Evolutionary conservation across 2,888 invertebrate species (phyloP).

Genomic region (Eupithecia dodoneata): DNA sequence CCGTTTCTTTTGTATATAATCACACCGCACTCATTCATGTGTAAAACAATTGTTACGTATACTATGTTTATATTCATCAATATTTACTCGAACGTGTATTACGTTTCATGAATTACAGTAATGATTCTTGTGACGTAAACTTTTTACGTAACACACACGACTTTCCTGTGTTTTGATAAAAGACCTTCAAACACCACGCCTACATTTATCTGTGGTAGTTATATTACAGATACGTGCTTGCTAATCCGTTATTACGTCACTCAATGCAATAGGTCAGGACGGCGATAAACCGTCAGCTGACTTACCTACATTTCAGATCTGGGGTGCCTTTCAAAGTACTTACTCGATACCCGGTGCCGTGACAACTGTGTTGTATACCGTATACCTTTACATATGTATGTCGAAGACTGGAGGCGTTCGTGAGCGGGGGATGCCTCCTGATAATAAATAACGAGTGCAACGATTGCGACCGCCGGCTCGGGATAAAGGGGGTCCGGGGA

Average conservation of each 20-base stretch:
- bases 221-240: constrained; percentile 34
- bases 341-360: constrained; percentile 18
- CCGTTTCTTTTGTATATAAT: constrained; percentile 41
- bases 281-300: constrained; percentile 65
- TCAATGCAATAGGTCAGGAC: constrained; percentile 64
- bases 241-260: constrained; percentile 61
- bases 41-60: constrained; percentile 52
- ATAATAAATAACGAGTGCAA: constrained; percentile 84
- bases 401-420: constrained; percentile 61
- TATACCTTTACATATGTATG: constrained; percentile 40
- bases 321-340: constrained; percentile 28
- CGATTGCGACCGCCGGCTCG: constrained; percentile 80
- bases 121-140: constrained; percentile 48
- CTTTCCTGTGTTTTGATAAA: constrained; percentile 54
- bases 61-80: constrained; percentile 52
- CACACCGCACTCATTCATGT: constrained; percentile 53
- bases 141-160: constrained; percentile 43
- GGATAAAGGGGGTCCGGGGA: constrained; percentile 77
- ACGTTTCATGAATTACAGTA: constrained; percentile 51
- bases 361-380: constrained; percentile 14
- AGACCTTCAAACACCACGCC: constrained; percentile 53
- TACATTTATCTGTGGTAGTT: constrained; percentile 46
- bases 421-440: constrained; percentile 73
- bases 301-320: constrained; percentile 31
- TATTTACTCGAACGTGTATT: constrained; percentile 52